A percentile compares a stretch with the other conserved stretches of the same genome.
Conservation (phyloP, 2,113 vertebrate genomes). For the Erythrolamprus reginae region DNA sequence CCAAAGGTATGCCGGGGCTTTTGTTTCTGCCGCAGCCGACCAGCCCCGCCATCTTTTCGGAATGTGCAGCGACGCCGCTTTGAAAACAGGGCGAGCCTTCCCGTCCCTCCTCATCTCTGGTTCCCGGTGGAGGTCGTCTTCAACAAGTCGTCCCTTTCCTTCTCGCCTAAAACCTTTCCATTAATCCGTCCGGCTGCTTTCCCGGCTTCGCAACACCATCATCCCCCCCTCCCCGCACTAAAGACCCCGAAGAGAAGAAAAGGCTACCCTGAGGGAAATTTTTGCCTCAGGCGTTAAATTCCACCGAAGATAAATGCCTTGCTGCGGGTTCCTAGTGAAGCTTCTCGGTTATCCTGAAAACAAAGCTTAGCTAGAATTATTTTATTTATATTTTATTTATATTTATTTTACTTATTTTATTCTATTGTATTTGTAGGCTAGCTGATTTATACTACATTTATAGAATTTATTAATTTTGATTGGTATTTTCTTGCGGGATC, state of each 20-base stretch:
- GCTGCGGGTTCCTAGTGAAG: not conserved
- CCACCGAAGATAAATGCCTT: not conserved
- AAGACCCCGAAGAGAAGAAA: not conserved
- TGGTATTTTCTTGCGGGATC: not conserved
- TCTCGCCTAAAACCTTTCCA: not conserved
- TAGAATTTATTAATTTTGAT: not conserved
- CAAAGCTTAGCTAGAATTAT: not conserved
- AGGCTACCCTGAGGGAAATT: not conserved
- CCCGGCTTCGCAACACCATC: not conserved
- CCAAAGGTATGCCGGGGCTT: not conserved
- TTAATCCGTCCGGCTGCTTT: not conserved
- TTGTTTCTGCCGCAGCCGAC: not conserved
- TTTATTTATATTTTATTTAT: too few species aligned
- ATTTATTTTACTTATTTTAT: too few species aligned
- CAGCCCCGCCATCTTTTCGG: not conserved
- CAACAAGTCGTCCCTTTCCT: not conserved
- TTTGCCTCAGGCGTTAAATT: not conserved
- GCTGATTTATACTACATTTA: too few species aligned
- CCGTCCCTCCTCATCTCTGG: not conserved
- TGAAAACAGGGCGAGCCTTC: not conserved
- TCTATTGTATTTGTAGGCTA: too few species aligned
- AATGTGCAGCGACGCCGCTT: not conserved
- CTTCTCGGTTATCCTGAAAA: not conserved
- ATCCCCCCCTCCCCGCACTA: rapidly evolving
- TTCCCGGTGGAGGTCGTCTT: too few species aligned